phyloP scores from a whole-genome alignment of 2,797 vertebrate genomes.

The Menidia menidia region DNA sequence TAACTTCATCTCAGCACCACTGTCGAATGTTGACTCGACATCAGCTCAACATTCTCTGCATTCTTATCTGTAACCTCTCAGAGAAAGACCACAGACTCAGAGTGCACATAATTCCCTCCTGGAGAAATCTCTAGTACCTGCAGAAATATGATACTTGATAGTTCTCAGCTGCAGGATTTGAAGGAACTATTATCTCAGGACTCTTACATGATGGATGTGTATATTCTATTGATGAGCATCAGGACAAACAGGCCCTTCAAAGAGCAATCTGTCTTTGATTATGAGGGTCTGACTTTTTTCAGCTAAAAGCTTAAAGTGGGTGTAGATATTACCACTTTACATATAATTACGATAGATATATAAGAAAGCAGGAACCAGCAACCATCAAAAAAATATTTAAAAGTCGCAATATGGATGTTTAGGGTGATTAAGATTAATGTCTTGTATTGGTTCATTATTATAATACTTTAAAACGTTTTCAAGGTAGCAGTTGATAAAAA shows the following conservation, averaged over 20 bases:
- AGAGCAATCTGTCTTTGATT: conserved; percentile 38
- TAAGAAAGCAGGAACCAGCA: conserved; percentile 2
- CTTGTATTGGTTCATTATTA: too few species aligned
- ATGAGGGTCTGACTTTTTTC: conserved; percentile 1
- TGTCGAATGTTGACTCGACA: background rate
- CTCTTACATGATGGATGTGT: conserved; percentile 25
- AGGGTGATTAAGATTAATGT: background rate
- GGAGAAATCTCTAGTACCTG: background rate
- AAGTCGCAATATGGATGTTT: background rate
- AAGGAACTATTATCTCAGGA: conserved; percentile 1
- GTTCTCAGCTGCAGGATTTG: conserved; percentile 23
- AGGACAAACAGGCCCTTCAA: conserved; percentile 38
- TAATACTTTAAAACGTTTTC: too few species aligned
- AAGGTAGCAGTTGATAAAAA: too few species aligned
- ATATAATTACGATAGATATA: conserved; percentile 10
- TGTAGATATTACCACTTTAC: background rate
- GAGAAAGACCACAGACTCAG: conserved; percentile 17
- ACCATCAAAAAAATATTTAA: conserved; percentile 5
- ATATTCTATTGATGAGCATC: conserved; percentile 37
- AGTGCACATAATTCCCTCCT: conserved; percentile 3
- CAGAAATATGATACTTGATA: background rate
- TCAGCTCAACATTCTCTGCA: background rate
- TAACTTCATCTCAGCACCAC: background rate
- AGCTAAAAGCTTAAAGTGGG: background rate
- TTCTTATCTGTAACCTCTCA: conserved; percentile 6